A percentile compares a stretch with the other conserved stretches of the same genome.
phyloP scores from a whole-genome alignment of 2,888 invertebrate genomes.

The Mamestra brassicae region DNA sequence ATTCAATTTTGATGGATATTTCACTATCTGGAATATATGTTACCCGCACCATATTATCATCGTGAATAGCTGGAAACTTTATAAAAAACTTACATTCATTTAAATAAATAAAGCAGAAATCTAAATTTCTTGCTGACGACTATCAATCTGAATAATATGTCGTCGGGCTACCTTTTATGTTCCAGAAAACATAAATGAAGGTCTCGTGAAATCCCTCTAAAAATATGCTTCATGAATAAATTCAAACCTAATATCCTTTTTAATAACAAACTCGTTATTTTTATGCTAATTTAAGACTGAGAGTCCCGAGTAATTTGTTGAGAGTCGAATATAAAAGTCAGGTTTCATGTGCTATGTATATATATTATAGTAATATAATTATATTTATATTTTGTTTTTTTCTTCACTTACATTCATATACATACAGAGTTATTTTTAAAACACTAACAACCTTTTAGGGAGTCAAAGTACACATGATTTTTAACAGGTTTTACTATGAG shows the following conservation, averaged over 20 bases:
- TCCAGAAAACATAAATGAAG: conserved; percentile 18
- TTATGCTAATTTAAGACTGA: conserved; percentile 58
- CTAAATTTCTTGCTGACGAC: neutral
- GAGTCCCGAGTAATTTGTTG: conserved; percentile 48
- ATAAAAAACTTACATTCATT: too few species aligned
- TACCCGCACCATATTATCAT: too few species aligned
- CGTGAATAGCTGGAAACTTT: too few species aligned
- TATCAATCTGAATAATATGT: conserved; percentile 33
- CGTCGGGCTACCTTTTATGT: neutral
- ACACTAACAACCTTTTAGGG: too few species aligned
- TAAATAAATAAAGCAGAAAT: neutral
- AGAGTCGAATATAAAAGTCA: conserved; percentile 25
- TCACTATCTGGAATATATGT: too few species aligned
- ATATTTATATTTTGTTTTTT: neutral
- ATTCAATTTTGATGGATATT: too few species aligned
- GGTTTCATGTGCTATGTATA: conserved; percentile 7
- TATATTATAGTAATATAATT: neutral
- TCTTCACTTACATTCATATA: neutral
- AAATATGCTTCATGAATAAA: conserved; percentile 56
- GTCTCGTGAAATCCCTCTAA: conserved; percentile 25
- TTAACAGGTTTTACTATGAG: too few species aligned
- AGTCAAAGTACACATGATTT: too few species aligned
- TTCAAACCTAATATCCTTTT: conserved; percentile 52
- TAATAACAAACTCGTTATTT: conserved; percentile 61
- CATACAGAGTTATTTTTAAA: neutral